Percentiles rank a stretch among this genome's conserved stretches.
Conservation (phyloP, 2,113 vertebrate species). For the Coryphaenoides rupestris region DNA sequence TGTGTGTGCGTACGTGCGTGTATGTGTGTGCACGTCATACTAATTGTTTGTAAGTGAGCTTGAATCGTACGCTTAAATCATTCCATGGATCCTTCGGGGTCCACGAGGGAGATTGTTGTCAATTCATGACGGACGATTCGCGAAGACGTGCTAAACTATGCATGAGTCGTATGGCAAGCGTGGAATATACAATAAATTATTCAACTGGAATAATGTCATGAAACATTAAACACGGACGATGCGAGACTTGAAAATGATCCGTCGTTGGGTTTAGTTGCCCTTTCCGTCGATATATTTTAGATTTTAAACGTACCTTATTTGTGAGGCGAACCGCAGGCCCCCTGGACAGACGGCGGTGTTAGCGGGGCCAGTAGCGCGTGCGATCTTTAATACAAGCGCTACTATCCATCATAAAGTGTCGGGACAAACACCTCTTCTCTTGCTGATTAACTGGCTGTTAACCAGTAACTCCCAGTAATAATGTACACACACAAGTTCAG, state of each 20-base stretch:
- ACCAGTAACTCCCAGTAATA: slow-evolving; percentile 35
- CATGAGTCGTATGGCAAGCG: slow-evolving; percentile 1
- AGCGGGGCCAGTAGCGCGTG: neutral
- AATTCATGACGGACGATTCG: slow-evolving; percentile 10
- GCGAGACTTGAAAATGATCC: neutral
- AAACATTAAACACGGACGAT: neutral
- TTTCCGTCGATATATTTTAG: too few relatives aligned
- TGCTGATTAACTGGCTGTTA: slow-evolving; percentile 56
- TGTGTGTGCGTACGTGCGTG: neutral
- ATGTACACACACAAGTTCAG: slow-evolving; percentile 6
- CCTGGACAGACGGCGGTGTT: neutral
- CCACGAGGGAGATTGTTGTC: neutral
- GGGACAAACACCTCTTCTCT: slow-evolving; percentile 23
- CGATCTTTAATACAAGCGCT: slow-evolving; percentile 25
- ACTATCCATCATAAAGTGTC: slow-evolving; percentile 28
- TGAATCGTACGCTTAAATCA: neutral
- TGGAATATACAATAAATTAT: slow-evolving; percentile 7
- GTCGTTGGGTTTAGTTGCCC: slow-evolving; percentile 20
- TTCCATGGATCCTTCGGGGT: slow-evolving; percentile 12
- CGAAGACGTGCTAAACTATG: slow-evolving; percentile 3
- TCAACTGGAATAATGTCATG: neutral
- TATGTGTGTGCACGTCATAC: neutral
- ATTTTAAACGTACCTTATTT: too few relatives aligned
- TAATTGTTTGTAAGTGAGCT: neutral
- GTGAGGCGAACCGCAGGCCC: slow-evolving; percentile 3